These are phyloP conservation scores for Pandemis corylana DNA, from an alignment of 2,888 invertebrate genomes.

Conservation along the genomic window DNA sequence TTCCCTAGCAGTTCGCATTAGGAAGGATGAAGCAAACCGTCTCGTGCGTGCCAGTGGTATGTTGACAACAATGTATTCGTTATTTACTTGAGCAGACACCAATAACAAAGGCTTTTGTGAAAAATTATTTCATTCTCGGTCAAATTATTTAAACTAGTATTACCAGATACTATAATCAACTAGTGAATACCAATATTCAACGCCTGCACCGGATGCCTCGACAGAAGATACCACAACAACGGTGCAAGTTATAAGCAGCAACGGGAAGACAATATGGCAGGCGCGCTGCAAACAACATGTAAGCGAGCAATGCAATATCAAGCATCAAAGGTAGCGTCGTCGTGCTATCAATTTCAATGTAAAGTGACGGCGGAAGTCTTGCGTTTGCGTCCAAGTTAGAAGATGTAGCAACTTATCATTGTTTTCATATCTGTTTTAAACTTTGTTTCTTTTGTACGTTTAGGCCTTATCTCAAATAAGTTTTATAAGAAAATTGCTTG, in stretches of 20 bases:
- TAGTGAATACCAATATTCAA: neutral
- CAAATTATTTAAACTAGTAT: neutral
- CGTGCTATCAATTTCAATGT: neutral
- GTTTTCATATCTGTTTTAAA: neutral
- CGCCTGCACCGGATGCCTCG: conserved; percentile 25
- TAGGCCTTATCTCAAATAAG: too few species aligned
- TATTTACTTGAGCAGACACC: too few species aligned
- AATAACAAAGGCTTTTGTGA: too few species aligned
- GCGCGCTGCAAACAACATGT: neutral
- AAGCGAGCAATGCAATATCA: neutral
- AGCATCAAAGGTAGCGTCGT: neutral
- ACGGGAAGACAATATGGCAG: neutral
- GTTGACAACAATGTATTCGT: too few species aligned
- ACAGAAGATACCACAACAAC: neutral
- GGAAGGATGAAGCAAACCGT: too few species aligned
- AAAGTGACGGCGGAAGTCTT: neutral
- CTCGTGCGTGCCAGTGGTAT: too few species aligned
- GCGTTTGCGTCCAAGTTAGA: neutral
- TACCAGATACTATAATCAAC: too few species aligned
- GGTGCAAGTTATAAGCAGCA: conserved; percentile 4
- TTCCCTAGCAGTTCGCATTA: too few species aligned
- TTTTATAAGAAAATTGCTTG: too few species aligned
- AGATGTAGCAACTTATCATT: neutral
- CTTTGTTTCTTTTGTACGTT: too few species aligned
- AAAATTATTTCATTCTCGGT: neutral